A percentile compares a stretch with the other conserved stretches of the same genome.
phyloP scores from a whole-genome alignment of 2,888 invertebrate genomes.

The Thereva nobilitata region DNA sequence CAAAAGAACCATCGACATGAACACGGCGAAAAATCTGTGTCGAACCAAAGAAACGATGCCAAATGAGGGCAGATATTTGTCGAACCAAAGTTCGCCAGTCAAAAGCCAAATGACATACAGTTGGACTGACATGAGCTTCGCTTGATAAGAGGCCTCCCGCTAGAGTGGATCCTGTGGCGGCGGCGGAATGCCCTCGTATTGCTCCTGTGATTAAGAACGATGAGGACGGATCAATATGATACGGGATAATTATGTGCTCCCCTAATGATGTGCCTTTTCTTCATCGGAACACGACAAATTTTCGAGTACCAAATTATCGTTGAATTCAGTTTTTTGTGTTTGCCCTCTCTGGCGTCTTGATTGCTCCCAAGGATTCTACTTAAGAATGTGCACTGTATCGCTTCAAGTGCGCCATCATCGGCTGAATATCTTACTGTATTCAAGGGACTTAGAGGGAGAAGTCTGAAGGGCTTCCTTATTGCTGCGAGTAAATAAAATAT shows the following conservation, averaged over 20 bases:
- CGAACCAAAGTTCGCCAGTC: constrained; percentile 27
- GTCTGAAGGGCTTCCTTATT: too few relatives aligned
- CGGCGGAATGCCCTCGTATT: constrained; percentile 16
- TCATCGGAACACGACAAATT: constrained; percentile 38
- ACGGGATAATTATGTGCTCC: constrained; percentile 39
- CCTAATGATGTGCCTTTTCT: constrained; percentile 41
- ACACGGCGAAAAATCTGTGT: constrained; percentile 17
- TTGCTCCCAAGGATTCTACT: constrained; percentile 31
- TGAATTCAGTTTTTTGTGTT: constrained; percentile 37
- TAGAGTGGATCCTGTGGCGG: neutral
- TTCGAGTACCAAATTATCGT: constrained; percentile 41
- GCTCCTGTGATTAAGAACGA: constrained; percentile 40
- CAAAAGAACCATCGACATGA: constrained; percentile 40
- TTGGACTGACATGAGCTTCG: neutral
- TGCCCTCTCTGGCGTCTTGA: constrained; percentile 33
- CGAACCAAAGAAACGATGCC: constrained; percentile 18
- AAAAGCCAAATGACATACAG: constrained; percentile 25
- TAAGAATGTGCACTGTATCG: constrained; percentile 26
- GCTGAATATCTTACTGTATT: neutral
- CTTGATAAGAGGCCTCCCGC: constrained; percentile 25
- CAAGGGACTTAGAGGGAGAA: too few relatives aligned
- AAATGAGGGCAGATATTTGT: constrained; percentile 35
- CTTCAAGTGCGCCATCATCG: constrained; percentile 22
- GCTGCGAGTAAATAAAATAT: too few relatives aligned
- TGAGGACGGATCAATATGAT: constrained; percentile 37